A percentile compares a stretch with the other conserved stretches of the same genome.
Evolutionary conservation across 2,113 vertebrate genomes (phyloP).

Genomic region (Ariopsis seemanni): DNA sequence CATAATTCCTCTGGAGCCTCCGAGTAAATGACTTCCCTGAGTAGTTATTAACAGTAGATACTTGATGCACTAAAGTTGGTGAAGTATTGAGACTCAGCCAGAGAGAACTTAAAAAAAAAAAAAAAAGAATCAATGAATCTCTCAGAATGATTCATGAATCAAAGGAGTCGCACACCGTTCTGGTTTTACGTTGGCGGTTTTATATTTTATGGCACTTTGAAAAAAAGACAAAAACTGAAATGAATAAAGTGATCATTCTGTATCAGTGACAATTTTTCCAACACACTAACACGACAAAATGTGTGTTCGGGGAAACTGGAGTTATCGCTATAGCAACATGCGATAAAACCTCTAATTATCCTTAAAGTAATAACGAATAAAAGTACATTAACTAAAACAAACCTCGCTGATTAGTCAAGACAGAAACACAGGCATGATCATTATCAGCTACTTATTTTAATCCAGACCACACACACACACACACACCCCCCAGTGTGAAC

Average conservation of each 20-base stretch:
- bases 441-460: conserved; percentile 7
- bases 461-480: neutral
- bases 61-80: too few relatives aligned
- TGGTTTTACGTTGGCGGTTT: neutral
- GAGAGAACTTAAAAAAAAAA: too few relatives aligned
- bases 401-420: neutral
- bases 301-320: neutral
- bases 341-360: neutral
- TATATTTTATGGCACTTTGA: neutral
- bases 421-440: neutral
- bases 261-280: neutral
- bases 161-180: neutral
- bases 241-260: neutral
- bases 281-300: neutral
- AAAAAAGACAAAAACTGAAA: neutral
- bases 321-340: neutral
- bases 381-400: neutral
- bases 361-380: neutral
- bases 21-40: too few relatives aligned
- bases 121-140: too few relatives aligned
- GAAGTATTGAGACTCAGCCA: too few relatives aligned
- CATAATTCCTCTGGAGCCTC: too few relatives aligned
- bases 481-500: neutral
- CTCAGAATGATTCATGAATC: too few relatives aligned
- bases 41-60: too few relatives aligned